Percentiles rank a stretch among this genome's conserved stretches.
Conservation (phyloP, 2,888 invertebrate genomes). For the Lottia scabra region DNA sequence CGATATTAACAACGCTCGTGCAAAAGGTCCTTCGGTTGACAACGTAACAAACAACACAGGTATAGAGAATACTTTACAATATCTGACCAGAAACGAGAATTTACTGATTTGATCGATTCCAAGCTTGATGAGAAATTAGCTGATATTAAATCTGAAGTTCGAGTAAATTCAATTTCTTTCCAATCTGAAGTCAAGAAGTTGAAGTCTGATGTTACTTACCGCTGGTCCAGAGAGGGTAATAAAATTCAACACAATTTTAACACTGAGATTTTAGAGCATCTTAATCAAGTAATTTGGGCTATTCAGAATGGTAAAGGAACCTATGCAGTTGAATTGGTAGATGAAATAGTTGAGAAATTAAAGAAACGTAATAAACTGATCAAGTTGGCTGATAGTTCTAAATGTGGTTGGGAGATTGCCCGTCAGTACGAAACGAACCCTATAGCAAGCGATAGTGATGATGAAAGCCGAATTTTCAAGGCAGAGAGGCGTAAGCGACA, state of each 20-base stretch:
- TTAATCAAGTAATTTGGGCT: constrained; percentile 18
- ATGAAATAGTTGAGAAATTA: constrained; percentile 16
- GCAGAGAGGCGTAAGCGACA: no score
- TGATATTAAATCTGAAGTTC: constrained; percentile 17
- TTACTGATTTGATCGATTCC: background rate
- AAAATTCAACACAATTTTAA: no score
- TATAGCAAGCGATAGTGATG: background rate
- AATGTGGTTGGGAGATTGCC: constrained; percentile 30
- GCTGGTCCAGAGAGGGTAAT: no score
- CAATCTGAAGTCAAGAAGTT: constrained; percentile 21
- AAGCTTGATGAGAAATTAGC: background rate
- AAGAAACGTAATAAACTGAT: constrained; percentile 28
- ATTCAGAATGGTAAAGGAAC: constrained; percentile 19
- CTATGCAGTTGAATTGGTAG: constrained; percentile 14
- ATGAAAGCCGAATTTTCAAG: no score
- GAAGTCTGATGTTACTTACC: no score
- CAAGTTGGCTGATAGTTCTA: constrained; percentile 27
- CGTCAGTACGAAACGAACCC: constrained; percentile 25
- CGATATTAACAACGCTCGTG: no score
- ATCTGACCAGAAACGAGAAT: no score
- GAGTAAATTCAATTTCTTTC: constrained; percentile 4
- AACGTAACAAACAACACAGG: no score
- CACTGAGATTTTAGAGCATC: constrained; percentile 13
- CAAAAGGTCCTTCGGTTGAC: no score
- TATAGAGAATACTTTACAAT: no score